Evolutionary conservation across 2,113 vertebrate genomes (phyloP), one percentile per base, ranked within the genome.

Genomic region (Tetraodon nigroviridis): DNA sequence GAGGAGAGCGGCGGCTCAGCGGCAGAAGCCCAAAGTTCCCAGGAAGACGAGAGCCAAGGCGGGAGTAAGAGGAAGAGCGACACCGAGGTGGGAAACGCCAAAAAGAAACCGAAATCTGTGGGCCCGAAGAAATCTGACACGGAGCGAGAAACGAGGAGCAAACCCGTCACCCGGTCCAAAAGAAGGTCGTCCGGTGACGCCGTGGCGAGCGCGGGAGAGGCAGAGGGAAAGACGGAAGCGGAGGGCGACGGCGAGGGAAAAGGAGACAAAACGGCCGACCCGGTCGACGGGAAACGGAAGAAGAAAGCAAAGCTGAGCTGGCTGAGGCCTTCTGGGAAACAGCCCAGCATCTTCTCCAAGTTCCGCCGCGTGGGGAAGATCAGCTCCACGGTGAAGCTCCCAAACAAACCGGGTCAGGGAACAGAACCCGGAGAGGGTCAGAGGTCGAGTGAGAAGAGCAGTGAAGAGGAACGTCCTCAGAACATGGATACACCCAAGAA

Each of bases 291-390:
- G 0, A 94, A 94, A 68, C 92, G 90, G 44, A 97, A 95, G 80
- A 93, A 92, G 41, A 90, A 84, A 55, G 80, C 90, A 4, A 90
- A 86, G 64, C 64, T 95, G 63, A 90, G 92, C 77, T 99, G 95
- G 95, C 84, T 97, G 51, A 94, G 90, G 73, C 85, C 93, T 7
- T 84, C 92, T 0, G 84, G 86, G 65, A 98, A 94, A 55, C 97
- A 99, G 69, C 94, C 95, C n/a, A 96, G 93, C 65, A 98, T 99
- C 72, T 93, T 99, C 71, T 97, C 96, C 20, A 98, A 96, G 89
- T 97, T 99, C 66, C 91, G 92, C 75, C 95, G 92, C 40, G 82
- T 97, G 68, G 94, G 95, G 2, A 94, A 94, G 76, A 67, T 93
- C 71, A 91, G 86, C 58, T 87, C 73, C 21, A 69, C 83, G 4